Conservation (phyloP, 1,140 invertebrate species). For the Proctacanthus coquilletti region DNA sequence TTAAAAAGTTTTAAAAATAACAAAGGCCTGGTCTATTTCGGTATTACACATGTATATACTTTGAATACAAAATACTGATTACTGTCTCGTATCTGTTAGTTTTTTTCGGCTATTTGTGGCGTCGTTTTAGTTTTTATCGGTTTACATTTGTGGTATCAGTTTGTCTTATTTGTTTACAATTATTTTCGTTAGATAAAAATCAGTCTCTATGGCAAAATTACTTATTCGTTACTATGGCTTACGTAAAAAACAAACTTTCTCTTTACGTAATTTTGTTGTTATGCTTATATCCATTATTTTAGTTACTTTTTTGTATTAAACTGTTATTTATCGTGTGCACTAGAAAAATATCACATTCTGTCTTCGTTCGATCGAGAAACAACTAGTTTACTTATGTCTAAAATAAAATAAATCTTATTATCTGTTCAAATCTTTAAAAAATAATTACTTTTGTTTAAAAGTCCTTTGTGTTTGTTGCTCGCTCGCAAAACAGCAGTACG, state of each 20-base stretch:
- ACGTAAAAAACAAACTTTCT: slow-evolving; percentile 8
- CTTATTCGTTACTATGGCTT: slow-evolving; percentile 21
- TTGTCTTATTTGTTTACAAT: slow-evolving; percentile 5
- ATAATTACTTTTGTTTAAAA: no score
- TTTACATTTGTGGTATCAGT: slow-evolving; percentile 3
- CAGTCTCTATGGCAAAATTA: slow-evolving; percentile 27
- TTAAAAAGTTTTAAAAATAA: no score
- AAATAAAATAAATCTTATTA: no score
- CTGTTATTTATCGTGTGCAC: slow-evolving; percentile 21
- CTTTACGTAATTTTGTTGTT: slow-evolving; percentile 13
- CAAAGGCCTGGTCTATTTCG: no score
- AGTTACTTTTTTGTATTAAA: slow-evolving; percentile 13
- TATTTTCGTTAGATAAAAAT: slow-evolving; percentile 20
- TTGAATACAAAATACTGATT: no score
- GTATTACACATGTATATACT: no score
- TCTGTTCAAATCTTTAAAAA: no score
- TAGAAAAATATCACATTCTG: slow-evolving; percentile 33
- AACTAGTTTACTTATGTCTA: no score
- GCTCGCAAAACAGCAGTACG: no score
- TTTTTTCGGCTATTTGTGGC: slow-evolving; percentile 3
- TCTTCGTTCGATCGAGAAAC: slow-evolving; percentile 31
- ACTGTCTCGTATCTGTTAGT: no score
- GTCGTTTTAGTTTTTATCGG: slow-evolving; percentile 3
- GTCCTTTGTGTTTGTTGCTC: no score
- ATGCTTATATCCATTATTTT: slow-evolving; percentile 12